Percentiles rank a stretch among this genome's conserved stretches.
Evolutionary conservation across 2,888 invertebrate species (phyloP).

Genomic region (Temnothorax ravouxi): DNA sequence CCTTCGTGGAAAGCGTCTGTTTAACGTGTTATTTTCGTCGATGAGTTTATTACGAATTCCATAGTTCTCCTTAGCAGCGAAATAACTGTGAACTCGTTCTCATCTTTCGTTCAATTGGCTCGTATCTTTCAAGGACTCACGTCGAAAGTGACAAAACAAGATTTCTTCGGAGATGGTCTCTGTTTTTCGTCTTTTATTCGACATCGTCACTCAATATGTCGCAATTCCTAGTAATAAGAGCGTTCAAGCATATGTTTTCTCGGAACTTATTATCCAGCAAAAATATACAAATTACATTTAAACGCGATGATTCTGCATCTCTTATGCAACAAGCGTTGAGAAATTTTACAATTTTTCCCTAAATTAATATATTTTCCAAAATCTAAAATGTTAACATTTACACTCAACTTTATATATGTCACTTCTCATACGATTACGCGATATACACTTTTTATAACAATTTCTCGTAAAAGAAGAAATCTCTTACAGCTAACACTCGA

Average conservation of each 20-base stretch:
- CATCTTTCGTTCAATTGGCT: not conserved
- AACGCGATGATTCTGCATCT: constrained; percentile 6
- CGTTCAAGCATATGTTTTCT: not conserved
- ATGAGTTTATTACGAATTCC: not conserved
- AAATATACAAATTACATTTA: not conserved
- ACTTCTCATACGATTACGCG: no score
- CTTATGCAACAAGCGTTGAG: not conserved
- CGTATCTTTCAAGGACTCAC: not conserved
- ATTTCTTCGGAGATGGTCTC: not conserved
- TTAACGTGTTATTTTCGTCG: constrained; percentile 24
- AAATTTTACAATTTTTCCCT: not conserved
- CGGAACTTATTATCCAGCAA: not conserved
- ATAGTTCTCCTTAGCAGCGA: not conserved
- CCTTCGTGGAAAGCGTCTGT: not conserved
- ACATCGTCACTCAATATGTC: not conserved
- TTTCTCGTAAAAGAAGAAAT: not conserved
- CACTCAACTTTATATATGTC: not conserved
- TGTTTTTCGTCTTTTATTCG: not conserved
- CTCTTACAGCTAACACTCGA: not conserved
- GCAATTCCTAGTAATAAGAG: not conserved
- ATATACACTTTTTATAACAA: not conserved
- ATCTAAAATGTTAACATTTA: not conserved
- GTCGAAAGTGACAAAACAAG: not conserved
- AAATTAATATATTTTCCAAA: not conserved
- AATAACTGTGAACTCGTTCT: not conserved